Percentiles rank a stretch among this genome's conserved stretches.
Evolutionary conservation across 2,797 vertebrate species (phyloP).

Genomic region (Sebastes kiyomatsui): DNA sequence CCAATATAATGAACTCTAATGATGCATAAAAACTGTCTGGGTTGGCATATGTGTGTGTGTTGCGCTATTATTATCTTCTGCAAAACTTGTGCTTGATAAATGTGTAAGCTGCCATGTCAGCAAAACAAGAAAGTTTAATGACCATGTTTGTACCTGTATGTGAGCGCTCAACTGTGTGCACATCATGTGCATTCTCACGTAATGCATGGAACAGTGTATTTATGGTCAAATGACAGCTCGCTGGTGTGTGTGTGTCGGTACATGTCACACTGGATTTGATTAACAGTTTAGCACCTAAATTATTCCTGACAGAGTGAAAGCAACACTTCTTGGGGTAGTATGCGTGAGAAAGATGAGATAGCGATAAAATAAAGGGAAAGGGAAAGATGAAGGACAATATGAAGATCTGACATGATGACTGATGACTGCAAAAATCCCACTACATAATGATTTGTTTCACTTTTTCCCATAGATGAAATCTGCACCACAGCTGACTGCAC

Average conservation of each 20-base stretch:
- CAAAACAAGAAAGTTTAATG: conserved; percentile 17
- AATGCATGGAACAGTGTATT: not conserved
- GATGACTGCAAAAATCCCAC: conserved; percentile 38
- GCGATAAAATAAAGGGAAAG: not conserved
- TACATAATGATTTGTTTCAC: conserved; percentile 59
- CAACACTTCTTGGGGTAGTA: not conserved
- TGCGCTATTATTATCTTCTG: not conserved
- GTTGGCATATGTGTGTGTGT: not conserved
- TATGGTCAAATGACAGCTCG: conserved; percentile 5
- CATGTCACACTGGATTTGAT: conserved; percentile 36
- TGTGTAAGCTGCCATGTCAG: conserved; percentile 51
- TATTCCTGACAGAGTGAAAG: conserved; percentile 25
- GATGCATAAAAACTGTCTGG: not conserved
- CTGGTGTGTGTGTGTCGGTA: not conserved
- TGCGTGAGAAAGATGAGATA: not conserved
- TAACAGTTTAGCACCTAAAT: conserved; percentile 30
- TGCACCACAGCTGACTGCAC: conserved; percentile 94
- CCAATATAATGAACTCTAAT: conserved; percentile 16
- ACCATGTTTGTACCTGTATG: not conserved
- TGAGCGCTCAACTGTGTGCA: not conserved
- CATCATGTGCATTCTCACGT: not conserved
- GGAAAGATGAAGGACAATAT: not conserved
- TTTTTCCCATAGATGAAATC: conserved; percentile 84
- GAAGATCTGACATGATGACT: conserved; percentile 32
- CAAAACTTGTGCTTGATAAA: conserved; percentile 33